Percentiles rank a stretch among this genome's conserved stretches.
phyloP scores from a whole-genome alignment of 2,888 invertebrate genomes.

The Caenorhabditis afra region DNA sequence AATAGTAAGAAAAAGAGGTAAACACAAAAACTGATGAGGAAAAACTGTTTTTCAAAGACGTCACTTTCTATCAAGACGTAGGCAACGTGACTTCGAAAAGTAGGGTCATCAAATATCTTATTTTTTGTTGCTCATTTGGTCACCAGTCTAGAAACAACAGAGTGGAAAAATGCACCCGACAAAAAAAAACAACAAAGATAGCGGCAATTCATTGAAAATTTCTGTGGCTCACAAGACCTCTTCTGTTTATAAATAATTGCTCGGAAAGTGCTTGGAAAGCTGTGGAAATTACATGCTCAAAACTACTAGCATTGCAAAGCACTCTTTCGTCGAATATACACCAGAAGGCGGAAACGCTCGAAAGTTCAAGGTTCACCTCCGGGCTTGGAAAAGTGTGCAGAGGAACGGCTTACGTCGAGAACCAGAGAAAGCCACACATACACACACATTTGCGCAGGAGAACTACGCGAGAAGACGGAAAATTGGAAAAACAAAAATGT shows the following conservation, averaged over 20 bases:
- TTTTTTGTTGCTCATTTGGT: background rate
- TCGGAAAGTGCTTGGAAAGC: too few species aligned
- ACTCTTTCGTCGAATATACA: too few species aligned
- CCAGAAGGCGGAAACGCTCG: too few species aligned
- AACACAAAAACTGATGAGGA: too few species aligned
- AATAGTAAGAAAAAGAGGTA: too few species aligned
- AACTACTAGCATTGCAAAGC: background rate
- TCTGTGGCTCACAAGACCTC: too few species aligned
- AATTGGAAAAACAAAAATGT: slow-evolving; percentile 19
- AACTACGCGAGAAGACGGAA: background rate
- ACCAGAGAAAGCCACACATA: slow-evolving; percentile 18
- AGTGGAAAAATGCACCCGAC: too few species aligned
- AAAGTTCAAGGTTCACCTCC: slow-evolving; percentile 22
- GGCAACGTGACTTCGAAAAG: background rate
- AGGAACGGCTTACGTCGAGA: background rate
- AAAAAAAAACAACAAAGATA: background rate
- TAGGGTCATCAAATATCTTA: slow-evolving; percentile 8
- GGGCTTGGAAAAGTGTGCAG: background rate
- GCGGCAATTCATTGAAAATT: background rate
- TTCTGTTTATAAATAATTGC: slow-evolving; percentile 48
- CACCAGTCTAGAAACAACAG: too few species aligned
- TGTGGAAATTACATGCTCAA: too few species aligned
- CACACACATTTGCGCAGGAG: slow-evolving; percentile 3
- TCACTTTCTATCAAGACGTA: background rate
- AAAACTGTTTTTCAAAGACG: slow-evolving; percentile 3